These are phyloP conservation scores for Etheostoma spectabile DNA, from an alignment of 2,113 vertebrate genomes.

Conservation along the genomic window DNA sequence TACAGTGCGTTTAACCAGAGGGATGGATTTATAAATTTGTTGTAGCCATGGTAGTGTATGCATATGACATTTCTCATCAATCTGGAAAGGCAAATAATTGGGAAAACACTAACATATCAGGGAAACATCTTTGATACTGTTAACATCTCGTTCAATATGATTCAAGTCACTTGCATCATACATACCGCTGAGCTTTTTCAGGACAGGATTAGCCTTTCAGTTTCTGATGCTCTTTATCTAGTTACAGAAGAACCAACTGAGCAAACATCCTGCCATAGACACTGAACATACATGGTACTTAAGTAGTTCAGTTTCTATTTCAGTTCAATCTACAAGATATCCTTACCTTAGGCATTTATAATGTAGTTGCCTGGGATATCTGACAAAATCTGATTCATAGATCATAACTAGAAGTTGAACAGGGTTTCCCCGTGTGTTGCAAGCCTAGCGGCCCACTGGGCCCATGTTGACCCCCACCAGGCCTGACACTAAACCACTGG, in stretches of 20 bases:
- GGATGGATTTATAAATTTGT: background rate
- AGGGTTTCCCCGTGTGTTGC: too few relatives aligned
- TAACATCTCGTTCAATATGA: background rate
- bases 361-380: background rate
- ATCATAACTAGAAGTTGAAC: too few relatives aligned
- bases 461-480: too few relatives aligned
- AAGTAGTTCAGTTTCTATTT: too few relatives aligned
- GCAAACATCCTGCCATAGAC: too few relatives aligned
- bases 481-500: too few relatives aligned
- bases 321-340: too few relatives aligned
- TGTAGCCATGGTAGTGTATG: background rate
- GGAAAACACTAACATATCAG: background rate
- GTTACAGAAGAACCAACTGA: background rate
- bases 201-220: fast-evolving
- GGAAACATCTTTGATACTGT: too few relatives aligned
- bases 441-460: too few relatives aligned
- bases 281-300: too few relatives aligned
- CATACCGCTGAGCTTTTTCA: background rate
- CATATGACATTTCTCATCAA: background rate
- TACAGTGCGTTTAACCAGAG: background rate
- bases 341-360: too few relatives aligned
- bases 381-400: background rate
- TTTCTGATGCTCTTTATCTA: background rate
- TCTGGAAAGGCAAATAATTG: background rate
- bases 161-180: background rate